These are phyloP conservation scores for Melospiza georgiana DNA, from an alignment of 2,113 vertebrate species.

Conservation along the genomic window DNA sequence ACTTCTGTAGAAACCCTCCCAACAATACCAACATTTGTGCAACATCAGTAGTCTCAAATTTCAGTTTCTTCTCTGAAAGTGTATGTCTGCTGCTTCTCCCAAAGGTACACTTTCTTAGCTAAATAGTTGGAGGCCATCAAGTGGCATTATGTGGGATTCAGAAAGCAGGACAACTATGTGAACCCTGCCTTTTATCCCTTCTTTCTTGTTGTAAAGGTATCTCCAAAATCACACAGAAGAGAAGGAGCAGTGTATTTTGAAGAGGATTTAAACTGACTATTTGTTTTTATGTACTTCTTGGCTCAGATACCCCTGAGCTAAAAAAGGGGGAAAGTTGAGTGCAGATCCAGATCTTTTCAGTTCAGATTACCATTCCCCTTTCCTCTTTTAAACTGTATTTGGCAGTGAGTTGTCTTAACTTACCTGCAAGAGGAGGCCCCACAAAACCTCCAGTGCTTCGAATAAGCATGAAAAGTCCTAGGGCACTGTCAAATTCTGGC, in stretches of 20 bases:
- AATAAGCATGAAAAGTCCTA: conserved; percentile 80
- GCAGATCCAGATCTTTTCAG: neutral
- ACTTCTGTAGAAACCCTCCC: neutral
- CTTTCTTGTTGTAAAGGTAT: neutral
- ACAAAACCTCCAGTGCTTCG: conserved; percentile 74
- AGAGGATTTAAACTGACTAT: neutral
- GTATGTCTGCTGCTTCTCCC: neutral
- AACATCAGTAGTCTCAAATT: neutral
- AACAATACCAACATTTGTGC: neutral
- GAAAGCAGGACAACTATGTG: neutral
- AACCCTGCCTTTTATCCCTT: neutral
- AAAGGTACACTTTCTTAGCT: neutral
- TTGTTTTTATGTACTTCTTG: neutral
- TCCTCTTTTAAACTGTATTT: neutral
- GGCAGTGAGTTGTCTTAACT: neutral
- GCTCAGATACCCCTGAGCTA: neutral
- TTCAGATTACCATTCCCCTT: neutral
- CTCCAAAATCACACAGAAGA: neutral
- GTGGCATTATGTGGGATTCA: neutral
- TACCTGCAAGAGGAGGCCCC: conserved; percentile 72
- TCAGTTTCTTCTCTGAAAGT: neutral
- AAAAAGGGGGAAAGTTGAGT: neutral
- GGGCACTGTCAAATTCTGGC: conserved; percentile 73
- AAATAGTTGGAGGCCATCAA: neutral
- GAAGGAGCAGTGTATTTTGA: neutral